phyloP scores from a whole-genome alignment of 2,113 vertebrate species.

The Podarcis cretensis region DNA sequence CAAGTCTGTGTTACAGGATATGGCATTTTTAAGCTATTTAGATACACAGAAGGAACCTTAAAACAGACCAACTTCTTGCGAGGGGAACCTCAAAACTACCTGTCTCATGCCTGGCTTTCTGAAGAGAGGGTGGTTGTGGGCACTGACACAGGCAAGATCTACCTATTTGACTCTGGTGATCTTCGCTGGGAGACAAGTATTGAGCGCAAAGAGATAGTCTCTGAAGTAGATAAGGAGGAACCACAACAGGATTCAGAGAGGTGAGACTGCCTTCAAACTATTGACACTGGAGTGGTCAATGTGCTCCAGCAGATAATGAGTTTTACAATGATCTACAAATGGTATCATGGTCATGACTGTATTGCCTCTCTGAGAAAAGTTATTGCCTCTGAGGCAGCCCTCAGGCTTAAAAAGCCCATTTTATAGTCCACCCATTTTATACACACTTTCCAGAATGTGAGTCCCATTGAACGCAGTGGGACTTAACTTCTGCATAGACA shows the following conservation, averaged over 20 bases:
- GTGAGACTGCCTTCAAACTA: constrained; percentile 50
- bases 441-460: not conserved
- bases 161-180: constrained; percentile 87
- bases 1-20: constrained; percentile 89
- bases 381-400: not conserved
- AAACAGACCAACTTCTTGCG: constrained; percentile 86
- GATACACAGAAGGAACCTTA: constrained; percentile 83
- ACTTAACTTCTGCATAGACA: not conserved
- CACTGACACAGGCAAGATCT: constrained; percentile 85
- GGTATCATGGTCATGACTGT: not conserved
- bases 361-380: not conserved
- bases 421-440: not conserved
- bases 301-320: not conserved
- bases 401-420: too few species aligned
- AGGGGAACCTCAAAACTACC: constrained; percentile 82
- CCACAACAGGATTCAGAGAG: constrained; percentile 58
- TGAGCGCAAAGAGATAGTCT: constrained; percentile 57
- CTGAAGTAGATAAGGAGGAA: constrained; percentile 29
- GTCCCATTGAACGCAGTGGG: too few species aligned
- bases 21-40: constrained; percentile 88
- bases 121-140: constrained; percentile 84
- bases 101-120: constrained; percentile 89
- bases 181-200: constrained; percentile 82
- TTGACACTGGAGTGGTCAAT: not conserved
- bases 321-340: not conserved